Conservation (phyloP, 2,113 vertebrate species). For the Misgurnus mizolepis region DNA sequence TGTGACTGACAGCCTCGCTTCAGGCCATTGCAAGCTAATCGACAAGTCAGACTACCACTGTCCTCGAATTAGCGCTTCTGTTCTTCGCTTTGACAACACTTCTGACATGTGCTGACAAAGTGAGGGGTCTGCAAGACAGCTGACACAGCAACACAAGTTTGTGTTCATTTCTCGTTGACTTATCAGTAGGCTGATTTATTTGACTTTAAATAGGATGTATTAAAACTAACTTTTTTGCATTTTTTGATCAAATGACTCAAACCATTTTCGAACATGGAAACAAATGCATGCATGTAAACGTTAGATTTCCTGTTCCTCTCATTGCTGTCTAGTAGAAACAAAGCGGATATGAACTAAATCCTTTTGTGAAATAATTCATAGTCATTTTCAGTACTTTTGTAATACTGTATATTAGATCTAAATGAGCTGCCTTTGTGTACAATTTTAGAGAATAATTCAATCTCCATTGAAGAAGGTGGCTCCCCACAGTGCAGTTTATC, state of each 20-base stretch:
- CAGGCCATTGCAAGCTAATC: slow-evolving; percentile 23
- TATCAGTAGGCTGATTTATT: not conserved
- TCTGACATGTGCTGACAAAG: slow-evolving; percentile 14
- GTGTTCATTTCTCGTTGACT: slow-evolving; percentile 22
- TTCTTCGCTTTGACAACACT: slow-evolving; percentile 9
- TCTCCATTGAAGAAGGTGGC: not conserved
- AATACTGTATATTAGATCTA: not conserved
- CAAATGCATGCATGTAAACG: too few relatives aligned
- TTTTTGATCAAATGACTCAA: too few relatives aligned
- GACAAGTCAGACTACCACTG: slow-evolving; percentile 8
- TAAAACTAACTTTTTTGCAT: not conserved
- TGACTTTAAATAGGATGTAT: not conserved
- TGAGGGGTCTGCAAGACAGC: slow-evolving; percentile 4
- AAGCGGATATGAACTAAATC: too few relatives aligned
- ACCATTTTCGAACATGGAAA: too few relatives aligned
- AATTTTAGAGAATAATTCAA: not conserved
- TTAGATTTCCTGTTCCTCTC: too few relatives aligned
- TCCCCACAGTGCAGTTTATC: not conserved
- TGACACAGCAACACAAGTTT: not conserved
- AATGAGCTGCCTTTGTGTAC: too few relatives aligned
- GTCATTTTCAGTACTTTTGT: not conserved
- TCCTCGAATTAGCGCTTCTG: slow-evolving; percentile 17
- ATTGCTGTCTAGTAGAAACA: not conserved
- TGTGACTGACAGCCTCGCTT: slow-evolving; percentile 46
- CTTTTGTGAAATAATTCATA: too few relatives aligned